phyloP scores from a whole-genome alignment of 2,888 invertebrate genomes.

The Agrochola lychnidis region DNA sequence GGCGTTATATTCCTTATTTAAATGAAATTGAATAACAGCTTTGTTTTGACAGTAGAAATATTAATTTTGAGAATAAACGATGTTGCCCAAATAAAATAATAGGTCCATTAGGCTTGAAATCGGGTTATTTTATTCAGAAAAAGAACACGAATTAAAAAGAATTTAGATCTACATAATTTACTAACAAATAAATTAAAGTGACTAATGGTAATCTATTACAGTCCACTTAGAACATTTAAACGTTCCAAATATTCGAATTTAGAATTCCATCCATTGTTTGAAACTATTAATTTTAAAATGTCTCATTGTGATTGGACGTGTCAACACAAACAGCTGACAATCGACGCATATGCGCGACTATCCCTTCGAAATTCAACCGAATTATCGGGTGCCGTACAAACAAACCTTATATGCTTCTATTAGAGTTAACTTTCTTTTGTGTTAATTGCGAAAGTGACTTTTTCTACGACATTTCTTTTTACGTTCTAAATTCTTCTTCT shows the following conservation, averaged over 20 bases:
- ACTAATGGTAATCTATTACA: neutral
- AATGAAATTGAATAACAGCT: slow-evolving; percentile 13
- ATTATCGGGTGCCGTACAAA: slow-evolving; percentile 3
- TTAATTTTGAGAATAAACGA: neutral
- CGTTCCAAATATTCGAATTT: slow-evolving; percentile 49
- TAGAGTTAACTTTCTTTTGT: slow-evolving; percentile 42
- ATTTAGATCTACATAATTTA: neutral
- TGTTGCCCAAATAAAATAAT: neutral
- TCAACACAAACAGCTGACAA: slow-evolving; percentile 70
- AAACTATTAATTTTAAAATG: slow-evolving; percentile 59
- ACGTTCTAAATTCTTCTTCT: slow-evolving; percentile 4
- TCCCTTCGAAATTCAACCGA: slow-evolving; percentile 50
- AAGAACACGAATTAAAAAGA: too few species aligned
- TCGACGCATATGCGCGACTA: slow-evolving; percentile 61
- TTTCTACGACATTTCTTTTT: neutral
- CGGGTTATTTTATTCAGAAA: neutral
- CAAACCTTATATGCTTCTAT: rapidly evolving
- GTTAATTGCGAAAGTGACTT: neutral
- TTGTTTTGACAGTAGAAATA: neutral
- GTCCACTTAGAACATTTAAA: slow-evolving; percentile 22
- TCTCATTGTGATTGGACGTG: slow-evolving; percentile 61
- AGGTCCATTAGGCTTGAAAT: neutral
- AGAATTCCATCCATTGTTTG: slow-evolving; percentile 35
- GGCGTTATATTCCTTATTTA: slow-evolving; percentile 11
- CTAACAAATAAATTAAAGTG: slow-evolving; percentile 19